A percentile compares a stretch with the other conserved stretches of the same genome.
phyloP scores from a whole-genome alignment of 2,888 invertebrate species.

The Leucoptera coffeella region DNA sequence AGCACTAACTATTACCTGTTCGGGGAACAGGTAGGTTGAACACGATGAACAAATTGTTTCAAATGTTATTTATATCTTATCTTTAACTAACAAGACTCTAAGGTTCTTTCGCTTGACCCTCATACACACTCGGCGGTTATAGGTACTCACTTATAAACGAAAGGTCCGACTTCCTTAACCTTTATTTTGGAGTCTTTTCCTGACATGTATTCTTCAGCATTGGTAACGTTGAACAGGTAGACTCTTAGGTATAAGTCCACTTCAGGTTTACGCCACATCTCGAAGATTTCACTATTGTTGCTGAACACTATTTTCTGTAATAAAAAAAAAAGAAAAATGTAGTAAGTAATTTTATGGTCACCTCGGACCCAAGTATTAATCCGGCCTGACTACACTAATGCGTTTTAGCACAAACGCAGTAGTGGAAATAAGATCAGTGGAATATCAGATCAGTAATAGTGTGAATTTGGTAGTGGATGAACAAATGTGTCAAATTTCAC shows the following conservation, averaged over 20 bases:
- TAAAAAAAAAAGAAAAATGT: constrained; percentile 8
- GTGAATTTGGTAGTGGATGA: neutral
- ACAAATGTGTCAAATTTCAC: neutral
- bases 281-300: constrained; percentile 76
- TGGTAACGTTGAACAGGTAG: constrained; percentile 79
- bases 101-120: too few relatives aligned
- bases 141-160: constrained; percentile 83
- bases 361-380: too few relatives aligned
- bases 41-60: too few relatives aligned
- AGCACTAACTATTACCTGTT: too few relatives aligned
- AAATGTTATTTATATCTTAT: too few relatives aligned
- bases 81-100: too few relatives aligned
- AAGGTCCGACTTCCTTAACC: constrained; percentile 77
- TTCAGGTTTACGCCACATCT: constrained; percentile 75
- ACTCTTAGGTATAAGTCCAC: constrained; percentile 73
- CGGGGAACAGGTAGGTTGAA: too few relatives aligned
- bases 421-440: too few relatives aligned
- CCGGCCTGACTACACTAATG: too few relatives aligned
- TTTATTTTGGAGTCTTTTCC: constrained; percentile 62
- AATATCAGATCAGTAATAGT: neutral
- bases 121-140: too few relatives aligned
- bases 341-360: constrained; percentile 4
- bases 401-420: too few relatives aligned
- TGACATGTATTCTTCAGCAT: constrained; percentile 68
- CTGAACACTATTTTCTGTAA: constrained; percentile 66